Evolutionary conservation across 1,140 invertebrate species (phyloP).

Genomic region (Drosophila oshimai): DNA sequence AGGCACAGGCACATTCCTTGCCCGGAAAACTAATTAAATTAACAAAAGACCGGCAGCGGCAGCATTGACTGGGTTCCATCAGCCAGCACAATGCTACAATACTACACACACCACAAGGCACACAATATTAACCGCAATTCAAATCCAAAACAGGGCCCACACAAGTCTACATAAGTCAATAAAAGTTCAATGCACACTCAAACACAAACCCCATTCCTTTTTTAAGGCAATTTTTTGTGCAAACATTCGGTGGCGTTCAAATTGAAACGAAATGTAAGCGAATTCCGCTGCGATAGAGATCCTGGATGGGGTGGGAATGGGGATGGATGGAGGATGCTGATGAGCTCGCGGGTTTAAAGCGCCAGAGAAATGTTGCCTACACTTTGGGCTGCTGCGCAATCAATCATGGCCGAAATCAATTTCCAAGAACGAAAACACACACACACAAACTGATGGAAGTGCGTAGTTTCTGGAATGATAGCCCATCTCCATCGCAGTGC

Average conservation of each 20-base stretch:
- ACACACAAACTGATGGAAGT: slow-evolving; percentile 17
- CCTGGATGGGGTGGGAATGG: background rate
- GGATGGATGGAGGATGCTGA: background rate
- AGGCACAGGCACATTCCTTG: background rate
- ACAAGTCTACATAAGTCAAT: slow-evolving; percentile 64
- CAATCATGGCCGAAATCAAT: slow-evolving; percentile 79
- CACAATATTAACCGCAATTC: slow-evolving; percentile 58
- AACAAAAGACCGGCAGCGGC: slow-evolving; percentile 33
- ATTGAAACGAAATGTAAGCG: slow-evolving; percentile 72
- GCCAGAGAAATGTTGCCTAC: slow-evolving; percentile 50
- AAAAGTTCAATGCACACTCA: slow-evolving; percentile 47
- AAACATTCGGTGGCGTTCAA: slow-evolving; percentile 45
- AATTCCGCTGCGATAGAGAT: slow-evolving; percentile 24
- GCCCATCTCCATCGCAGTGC: slow-evolving; percentile 8
- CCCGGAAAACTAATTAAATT: slow-evolving; percentile 55
- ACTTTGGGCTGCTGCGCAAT: slow-evolving; percentile 62
- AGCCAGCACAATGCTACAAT: slow-evolving; percentile 5
- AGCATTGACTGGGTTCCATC: slow-evolving; percentile 8
- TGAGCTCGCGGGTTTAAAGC: slow-evolving; percentile 24
- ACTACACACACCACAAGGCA: slow-evolving; percentile 22
- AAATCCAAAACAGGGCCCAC: slow-evolving; percentile 33
- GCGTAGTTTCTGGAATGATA: slow-evolving; percentile 37
- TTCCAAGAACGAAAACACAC: slow-evolving; percentile 46
- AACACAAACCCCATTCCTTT: background rate
- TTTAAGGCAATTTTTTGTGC: slow-evolving; percentile 24